Conservation (phyloP, 2,113 vertebrate genomes). For the Camelus bactrianus region DNA sequence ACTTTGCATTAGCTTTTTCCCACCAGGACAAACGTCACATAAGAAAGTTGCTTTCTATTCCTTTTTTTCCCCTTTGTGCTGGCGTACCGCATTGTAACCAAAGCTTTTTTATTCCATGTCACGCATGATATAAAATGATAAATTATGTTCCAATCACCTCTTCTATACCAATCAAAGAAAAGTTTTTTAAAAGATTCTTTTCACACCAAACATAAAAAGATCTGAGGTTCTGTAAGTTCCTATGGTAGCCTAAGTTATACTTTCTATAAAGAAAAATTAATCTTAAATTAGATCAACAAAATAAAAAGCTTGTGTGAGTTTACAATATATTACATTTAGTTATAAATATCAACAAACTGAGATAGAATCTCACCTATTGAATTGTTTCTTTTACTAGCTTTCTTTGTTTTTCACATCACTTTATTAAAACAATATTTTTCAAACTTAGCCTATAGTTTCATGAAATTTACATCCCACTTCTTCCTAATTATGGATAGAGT, state of each 20-base stretch:
- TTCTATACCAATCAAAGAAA: not conserved
- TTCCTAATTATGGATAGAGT: not conserved
- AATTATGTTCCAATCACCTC: not conserved
- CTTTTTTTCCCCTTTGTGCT: not conserved
- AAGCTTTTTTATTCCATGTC: not conserved
- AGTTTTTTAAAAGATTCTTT: not conserved
- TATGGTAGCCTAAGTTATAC: not conserved
- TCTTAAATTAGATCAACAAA: not conserved
- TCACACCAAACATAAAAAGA: not conserved
- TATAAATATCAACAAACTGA: not conserved
- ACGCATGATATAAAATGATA: not conserved
- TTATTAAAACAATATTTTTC: not conserved
- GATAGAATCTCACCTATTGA: not conserved
- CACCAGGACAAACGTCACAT: not conserved
- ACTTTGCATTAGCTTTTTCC: constrained; percentile 35
- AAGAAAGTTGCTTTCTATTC: constrained; percentile 13
- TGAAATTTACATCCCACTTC: not conserved
- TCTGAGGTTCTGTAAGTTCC: not conserved
- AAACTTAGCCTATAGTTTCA: not conserved
- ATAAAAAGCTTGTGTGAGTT: not conserved
- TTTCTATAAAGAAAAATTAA: constrained; percentile 26
- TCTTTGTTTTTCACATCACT: not conserved
- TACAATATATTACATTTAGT: not conserved
- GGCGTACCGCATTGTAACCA: not conserved
- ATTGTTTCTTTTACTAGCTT: not conserved